Evolutionary conservation across 2,888 invertebrate genomes (phyloP).

Genomic region (Penaeus monodon): DNA sequence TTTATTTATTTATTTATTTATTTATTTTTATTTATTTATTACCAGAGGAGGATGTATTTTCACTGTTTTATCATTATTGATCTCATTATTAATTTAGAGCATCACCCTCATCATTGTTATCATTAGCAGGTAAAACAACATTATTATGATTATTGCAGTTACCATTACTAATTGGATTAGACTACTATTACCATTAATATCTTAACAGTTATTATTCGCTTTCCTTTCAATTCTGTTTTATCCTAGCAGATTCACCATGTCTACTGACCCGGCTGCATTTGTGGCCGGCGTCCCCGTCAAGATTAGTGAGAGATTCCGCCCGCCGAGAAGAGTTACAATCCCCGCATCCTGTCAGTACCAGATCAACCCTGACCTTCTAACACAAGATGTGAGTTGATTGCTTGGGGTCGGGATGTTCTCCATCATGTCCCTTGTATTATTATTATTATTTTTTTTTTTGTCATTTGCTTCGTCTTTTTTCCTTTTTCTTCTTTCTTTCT

Average conservation of each 20-base stretch:
- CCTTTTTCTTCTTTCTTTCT: too few relatives aligned
- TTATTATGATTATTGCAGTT: too few relatives aligned
- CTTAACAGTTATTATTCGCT: neutral
- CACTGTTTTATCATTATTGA: too few relatives aligned
- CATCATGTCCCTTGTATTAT: neutral
- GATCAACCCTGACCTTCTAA: conserved; percentile 59
- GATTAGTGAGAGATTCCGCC: conserved; percentile 88
- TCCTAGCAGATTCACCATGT: conserved; percentile 32
- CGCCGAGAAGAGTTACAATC: conserved; percentile 79
- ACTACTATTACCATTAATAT: neutral
- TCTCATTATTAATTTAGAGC: too few relatives aligned
- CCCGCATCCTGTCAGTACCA: conserved; percentile 74
- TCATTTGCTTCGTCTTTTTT: neutral
- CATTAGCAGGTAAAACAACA: too few relatives aligned
- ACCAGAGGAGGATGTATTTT: too few relatives aligned
- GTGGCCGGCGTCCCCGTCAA: conserved; percentile 89
- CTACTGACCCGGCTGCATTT: conserved; percentile 61
- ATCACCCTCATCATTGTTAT: too few relatives aligned
- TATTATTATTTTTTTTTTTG: neutral
- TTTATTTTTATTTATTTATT: too few relatives aligned
- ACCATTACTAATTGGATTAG: neutral
- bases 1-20: too few relatives aligned
- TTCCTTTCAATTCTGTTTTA: neutral
- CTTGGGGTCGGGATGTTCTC: neutral
- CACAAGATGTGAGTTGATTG: conserved; percentile 50